Conservation (phyloP, 2,797 vertebrate species). For the Valencia hispanica region DNA sequence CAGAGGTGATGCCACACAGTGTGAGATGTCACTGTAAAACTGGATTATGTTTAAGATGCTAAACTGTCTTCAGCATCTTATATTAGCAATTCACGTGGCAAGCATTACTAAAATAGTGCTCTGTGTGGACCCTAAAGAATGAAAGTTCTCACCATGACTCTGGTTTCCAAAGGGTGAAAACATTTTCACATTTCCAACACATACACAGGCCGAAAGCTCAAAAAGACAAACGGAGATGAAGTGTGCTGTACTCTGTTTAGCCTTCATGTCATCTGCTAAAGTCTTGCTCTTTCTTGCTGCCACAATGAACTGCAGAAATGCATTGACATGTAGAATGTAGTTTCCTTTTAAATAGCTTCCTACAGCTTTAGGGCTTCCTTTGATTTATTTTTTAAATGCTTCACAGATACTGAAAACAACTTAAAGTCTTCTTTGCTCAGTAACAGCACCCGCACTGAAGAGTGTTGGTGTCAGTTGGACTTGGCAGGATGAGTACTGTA, state of each 20-base stretch:
- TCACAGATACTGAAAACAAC: background rate
- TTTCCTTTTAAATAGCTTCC: background rate
- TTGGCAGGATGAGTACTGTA: background rate
- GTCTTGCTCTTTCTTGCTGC: background rate
- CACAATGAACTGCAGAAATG: background rate
- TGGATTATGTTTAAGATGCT: background rate
- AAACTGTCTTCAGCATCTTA: background rate
- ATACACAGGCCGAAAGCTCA: background rate
- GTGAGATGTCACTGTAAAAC: background rate
- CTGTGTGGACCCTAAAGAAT: no score
- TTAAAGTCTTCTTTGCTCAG: background rate
- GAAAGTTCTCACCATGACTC: no score
- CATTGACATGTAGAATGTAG: background rate
- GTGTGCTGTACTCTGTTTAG: background rate
- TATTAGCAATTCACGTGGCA: background rate
- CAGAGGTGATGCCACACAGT: background rate
- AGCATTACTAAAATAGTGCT: background rate
- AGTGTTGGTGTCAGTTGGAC: background rate
- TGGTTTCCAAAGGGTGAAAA: background rate
- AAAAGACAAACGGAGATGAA: background rate
- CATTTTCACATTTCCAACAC: background rate
- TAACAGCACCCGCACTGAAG: background rate
- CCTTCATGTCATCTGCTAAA: background rate
- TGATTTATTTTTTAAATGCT: background rate
- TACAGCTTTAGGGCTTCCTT: background rate